Evolutionary conservation across 2,888 invertebrate genomes (phyloP).

Genomic region (Strigamia maritima): DNA sequence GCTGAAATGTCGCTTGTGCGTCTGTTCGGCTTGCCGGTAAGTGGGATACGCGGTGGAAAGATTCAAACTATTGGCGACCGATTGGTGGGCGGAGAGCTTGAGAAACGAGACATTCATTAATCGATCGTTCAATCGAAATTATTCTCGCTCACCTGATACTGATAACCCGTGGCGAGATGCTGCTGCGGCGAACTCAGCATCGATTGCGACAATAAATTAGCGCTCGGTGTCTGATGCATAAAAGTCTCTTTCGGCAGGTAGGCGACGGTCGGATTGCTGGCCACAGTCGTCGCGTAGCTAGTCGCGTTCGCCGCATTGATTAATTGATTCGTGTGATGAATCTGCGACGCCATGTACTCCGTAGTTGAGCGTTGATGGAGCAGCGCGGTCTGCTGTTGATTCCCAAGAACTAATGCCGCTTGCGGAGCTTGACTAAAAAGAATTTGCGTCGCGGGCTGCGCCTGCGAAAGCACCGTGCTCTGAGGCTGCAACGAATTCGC

Average conservation of each 20-base stretch:
- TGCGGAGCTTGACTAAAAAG: not conserved
- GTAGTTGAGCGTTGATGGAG: not conserved
- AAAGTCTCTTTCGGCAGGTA: not conserved
- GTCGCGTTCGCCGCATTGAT: not conserved
- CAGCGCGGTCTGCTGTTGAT: not conserved
- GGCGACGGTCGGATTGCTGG: not conserved
- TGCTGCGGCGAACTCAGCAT: constrained; percentile 21
- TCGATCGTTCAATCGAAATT: not conserved
- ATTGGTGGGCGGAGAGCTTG: not conserved
- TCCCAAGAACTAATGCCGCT: not conserved
- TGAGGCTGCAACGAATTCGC: not conserved
- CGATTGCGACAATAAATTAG: not conserved
- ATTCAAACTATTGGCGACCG: not conserved
- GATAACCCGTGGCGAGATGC: constrained; percentile 17
- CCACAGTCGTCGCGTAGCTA: not conserved
- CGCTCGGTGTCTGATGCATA: not conserved
- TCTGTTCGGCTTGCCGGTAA: constrained; percentile 34
- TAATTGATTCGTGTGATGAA: constrained; percentile 2
- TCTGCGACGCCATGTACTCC: not conserved
- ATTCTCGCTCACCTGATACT: not conserved
- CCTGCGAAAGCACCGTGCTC: not conserved
- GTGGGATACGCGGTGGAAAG: constrained; percentile 4
- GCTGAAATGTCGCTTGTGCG: constrained; percentile 34
- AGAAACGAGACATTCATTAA: too few relatives aligned
- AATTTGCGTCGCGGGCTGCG: not conserved